Evolutionary conservation across 2,113 vertebrate genomes (phyloP).

Genomic region (Rhineura floridana): DNA sequence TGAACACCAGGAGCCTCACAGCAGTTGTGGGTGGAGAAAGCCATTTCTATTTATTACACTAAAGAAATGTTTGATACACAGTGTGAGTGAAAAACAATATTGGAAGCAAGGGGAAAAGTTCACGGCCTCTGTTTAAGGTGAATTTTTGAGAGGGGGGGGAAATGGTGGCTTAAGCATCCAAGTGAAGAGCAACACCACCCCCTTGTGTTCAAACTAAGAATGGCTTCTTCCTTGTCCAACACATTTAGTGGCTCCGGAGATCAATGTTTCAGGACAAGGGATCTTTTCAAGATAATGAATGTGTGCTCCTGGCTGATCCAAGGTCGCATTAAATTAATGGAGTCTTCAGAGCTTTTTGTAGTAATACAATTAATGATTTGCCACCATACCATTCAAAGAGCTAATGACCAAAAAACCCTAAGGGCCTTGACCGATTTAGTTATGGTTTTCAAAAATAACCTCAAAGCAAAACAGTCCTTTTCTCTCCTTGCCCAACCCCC

Average conservation of each 20-base stretch:
- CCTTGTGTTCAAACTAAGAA: slow-evolving; percentile 22
- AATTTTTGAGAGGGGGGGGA: not conserved
- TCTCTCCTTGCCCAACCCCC: not conserved
- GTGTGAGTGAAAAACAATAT: not conserved
- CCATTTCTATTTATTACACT: slow-evolving; percentile 33
- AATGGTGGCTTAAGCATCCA: not conserved
- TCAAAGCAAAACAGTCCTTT: slow-evolving; percentile 10
- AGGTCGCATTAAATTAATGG: slow-evolving; percentile 52
- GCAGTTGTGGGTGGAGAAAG: not conserved
- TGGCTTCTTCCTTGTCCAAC: not conserved
- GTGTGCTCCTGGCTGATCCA: slow-evolving; percentile 42
- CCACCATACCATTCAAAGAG: slow-evolving; percentile 51
- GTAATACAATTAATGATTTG: slow-evolving; percentile 49
- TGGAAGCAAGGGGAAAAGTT: slow-evolving; percentile 66
- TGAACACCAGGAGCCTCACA: not conserved
- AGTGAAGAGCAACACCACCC: slow-evolving; percentile 74
- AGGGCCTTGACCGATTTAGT: slow-evolving; percentile 51
- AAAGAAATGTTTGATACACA: slow-evolving; percentile 41
- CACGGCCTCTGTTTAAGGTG: slow-evolving; percentile 51
- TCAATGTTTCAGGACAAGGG: slow-evolving; percentile 47
- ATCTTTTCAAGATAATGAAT: slow-evolving; percentile 60
- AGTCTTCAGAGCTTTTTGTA: slow-evolving; percentile 48
- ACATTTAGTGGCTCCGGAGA: slow-evolving; percentile 37
- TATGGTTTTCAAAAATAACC: slow-evolving; percentile 48
- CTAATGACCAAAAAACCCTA: slow-evolving; percentile 51